phyloP scores from a whole-genome alignment of 2,888 invertebrate species.

The Anagyrus pseudococci region DNA sequence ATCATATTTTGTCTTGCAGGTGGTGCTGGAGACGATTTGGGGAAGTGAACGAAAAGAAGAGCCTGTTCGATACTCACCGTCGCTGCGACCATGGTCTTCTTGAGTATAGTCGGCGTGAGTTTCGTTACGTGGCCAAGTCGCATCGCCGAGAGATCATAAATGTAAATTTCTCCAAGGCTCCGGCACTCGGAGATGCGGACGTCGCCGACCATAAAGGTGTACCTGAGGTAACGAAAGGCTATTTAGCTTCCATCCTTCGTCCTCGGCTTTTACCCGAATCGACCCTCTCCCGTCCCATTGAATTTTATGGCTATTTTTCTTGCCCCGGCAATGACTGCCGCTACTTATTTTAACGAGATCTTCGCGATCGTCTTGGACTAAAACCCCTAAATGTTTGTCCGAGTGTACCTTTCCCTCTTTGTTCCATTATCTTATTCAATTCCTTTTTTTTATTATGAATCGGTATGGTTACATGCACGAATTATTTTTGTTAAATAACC shows the following conservation, averaged over 20 bases:
- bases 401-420: too few species aligned
- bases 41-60: too few species aligned
- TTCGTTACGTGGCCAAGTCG: conserved; percentile 54
- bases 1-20: too few species aligned
- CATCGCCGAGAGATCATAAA: conserved; percentile 55
- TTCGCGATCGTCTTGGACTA: too few species aligned
- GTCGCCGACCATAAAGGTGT: conserved; percentile 60
- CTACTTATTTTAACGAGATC: too few species aligned
- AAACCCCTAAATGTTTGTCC: too few species aligned
- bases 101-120: conserved; percentile 58
- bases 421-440: too few species aligned
- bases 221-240: conserved; percentile 47
- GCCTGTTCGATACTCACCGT: conserved; percentile 55
- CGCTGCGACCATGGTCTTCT: conserved; percentile 64
- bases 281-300: conserved; percentile 8
- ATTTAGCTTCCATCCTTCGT: conserved; percentile 12
- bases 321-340: too few species aligned
- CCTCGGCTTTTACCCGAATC: not conserved
- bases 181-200: conserved; percentile 56
- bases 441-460: too few species aligned
- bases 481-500: too few species aligned
- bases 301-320: conserved; percentile 28
- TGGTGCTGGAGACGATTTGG: too few species aligned
- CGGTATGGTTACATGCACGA: too few species aligned
- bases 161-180: conserved; percentile 59